phyloP scores from a whole-genome alignment of 64 coral and sea anemone genomes.

The Cladopsammia gracilis region DNA sequence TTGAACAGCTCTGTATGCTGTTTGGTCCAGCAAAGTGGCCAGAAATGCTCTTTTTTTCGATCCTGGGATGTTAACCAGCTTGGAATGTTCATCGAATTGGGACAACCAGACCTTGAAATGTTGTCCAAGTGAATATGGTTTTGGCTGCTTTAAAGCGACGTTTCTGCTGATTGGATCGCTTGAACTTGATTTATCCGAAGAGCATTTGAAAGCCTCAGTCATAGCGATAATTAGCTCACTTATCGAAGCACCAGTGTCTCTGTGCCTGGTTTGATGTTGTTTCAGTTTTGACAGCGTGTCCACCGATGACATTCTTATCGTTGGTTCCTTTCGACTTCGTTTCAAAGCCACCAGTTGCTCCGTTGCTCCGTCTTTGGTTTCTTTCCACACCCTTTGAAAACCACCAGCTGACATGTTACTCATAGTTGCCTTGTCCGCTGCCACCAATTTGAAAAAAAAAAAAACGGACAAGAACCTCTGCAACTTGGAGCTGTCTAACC shows the following conservation, averaged over 20 bases:
- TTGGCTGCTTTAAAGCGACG: neutral
- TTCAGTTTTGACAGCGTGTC: slow-evolving; percentile 2
- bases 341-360: neutral
- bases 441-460: slow-evolving; percentile 4
- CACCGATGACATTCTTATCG: neutral
- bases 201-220: neutral
- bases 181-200: neutral
- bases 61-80: slow-evolving; percentile 34
- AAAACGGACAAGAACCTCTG: too few relatives aligned
- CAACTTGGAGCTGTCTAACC: too few relatives aligned
- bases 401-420: too few relatives aligned
- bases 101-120: slow-evolving; percentile 79
- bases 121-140: slow-evolving; percentile 43
- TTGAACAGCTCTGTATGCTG: slow-evolving; percentile 69
- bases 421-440: neutral
- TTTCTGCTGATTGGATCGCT: slow-evolving; percentile 25
- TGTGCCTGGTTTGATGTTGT: neutral
- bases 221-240: neutral
- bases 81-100: slow-evolving; percentile 47
- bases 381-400: neutral
- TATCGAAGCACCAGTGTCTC: neutral
- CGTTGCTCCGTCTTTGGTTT: too few relatives aligned
- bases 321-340: neutral
- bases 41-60: slow-evolving; percentile 33
- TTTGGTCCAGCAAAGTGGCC: slow-evolving; percentile 61